These are phyloP conservation scores for Itoplectis maculator DNA, from an alignment of 2,888 invertebrate genomes.

Conservation along the genomic window DNA sequence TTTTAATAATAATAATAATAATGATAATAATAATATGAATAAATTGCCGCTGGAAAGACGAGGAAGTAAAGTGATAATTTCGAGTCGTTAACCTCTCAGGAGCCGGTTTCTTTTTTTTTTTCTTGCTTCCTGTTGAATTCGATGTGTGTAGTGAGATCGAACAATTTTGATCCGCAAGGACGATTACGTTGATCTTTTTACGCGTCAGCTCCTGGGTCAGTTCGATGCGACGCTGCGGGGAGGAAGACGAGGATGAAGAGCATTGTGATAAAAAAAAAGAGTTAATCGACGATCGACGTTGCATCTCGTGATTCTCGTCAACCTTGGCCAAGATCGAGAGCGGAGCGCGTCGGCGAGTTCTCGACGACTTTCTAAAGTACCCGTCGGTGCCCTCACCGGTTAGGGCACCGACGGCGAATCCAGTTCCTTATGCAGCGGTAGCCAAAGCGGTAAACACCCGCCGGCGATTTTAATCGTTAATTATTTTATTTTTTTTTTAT, in stretches of 20 bases:
- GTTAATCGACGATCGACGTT: conserved; percentile 42
- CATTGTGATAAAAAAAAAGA: conserved; percentile 37
- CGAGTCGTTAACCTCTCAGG: background rate
- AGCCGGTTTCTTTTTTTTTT: background rate
- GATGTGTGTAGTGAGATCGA: background rate
- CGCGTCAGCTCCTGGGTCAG: background rate
- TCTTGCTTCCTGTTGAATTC: background rate
- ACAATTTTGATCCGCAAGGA: background rate
- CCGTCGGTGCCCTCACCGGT: conserved; percentile 18
- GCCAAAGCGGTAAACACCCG: conserved; percentile 44
- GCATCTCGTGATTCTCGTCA: conserved; percentile 44
- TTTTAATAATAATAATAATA: too few relatives aligned
- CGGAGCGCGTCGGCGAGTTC: conserved; percentile 22
- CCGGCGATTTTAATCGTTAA: conserved; percentile 55
- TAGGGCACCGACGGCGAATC: conserved; percentile 28
- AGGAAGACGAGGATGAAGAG: background rate
- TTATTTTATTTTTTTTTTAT: conserved; percentile 40
- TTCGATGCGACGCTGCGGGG: conserved; percentile 1
- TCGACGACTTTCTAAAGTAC: conserved; percentile 57
- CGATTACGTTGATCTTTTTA: conserved; percentile 1
- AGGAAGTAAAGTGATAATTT: background rate
- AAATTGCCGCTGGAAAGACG: background rate
- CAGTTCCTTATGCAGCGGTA: conserved; percentile 43
- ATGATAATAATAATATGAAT: too few relatives aligned
- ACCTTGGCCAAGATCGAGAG: conserved; percentile 59